Evolutionary conservation across 2,797 vertebrate genomes (phyloP).

Genomic region (Crenuchus spilurus): DNA sequence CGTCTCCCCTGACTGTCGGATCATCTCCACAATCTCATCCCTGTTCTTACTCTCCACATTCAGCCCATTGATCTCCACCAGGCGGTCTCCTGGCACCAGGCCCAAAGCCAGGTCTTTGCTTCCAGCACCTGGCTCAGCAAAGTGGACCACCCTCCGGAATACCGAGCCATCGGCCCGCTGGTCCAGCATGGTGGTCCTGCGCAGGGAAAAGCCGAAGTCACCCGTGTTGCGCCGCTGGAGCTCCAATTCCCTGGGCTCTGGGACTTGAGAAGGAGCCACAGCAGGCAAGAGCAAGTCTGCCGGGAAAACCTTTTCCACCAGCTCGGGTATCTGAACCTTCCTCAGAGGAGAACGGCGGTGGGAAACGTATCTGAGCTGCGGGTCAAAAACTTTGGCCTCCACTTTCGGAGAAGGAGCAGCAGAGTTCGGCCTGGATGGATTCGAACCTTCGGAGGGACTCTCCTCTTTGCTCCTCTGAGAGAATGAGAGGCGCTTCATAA

Average conservation of each 20-base stretch:
- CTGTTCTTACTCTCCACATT: constrained; percentile 93
- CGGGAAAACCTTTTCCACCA: constrained; percentile 84
- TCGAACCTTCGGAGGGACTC: constrained; percentile 76
- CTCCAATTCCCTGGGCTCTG: constrained; percentile 84
- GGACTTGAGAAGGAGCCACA: constrained; percentile 78
- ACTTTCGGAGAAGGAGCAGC: constrained; percentile 78
- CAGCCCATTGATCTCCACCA: constrained; percentile 93
- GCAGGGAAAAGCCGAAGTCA: constrained; percentile 95
- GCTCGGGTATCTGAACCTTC: constrained; percentile 77
- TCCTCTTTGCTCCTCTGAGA: constrained; percentile 82
- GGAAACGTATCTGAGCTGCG: constrained; percentile 63
- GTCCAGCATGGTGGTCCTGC: constrained; percentile 93
- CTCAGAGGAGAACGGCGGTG: constrained; percentile 15
- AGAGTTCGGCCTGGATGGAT: constrained; percentile 76
- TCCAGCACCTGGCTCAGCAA: constrained; percentile 91
- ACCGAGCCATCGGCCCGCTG: constrained; percentile 84
- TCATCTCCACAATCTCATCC: constrained; percentile 98
- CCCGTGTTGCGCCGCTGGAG: constrained; percentile 92
- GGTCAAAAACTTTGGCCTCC: constrained; percentile 72
- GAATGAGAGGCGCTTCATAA: constrained; percentile 85
- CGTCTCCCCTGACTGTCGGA: constrained; percentile 92
- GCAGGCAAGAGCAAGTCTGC: constrained; percentile 83
- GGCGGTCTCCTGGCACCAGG: constrained; percentile 91
- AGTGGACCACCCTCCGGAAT: constrained; percentile 89
- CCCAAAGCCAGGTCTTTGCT: constrained; percentile 89